Evolutionary conservation across 2,888 invertebrate genomes (phyloP).

Genomic region (Rhogogaster chlorosoma): DNA sequence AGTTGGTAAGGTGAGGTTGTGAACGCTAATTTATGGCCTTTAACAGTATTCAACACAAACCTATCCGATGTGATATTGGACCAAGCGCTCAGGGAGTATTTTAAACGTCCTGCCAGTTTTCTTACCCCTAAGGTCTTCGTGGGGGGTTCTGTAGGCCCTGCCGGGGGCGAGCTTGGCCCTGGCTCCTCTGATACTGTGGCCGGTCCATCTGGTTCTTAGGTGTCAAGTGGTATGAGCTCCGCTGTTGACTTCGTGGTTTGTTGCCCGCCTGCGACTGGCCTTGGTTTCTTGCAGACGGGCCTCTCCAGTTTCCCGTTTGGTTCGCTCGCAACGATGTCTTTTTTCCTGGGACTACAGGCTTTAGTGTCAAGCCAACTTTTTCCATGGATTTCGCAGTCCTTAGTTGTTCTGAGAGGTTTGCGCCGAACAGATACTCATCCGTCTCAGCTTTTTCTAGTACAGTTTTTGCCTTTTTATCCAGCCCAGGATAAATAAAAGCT

Average conservation of each 20-base stretch:
- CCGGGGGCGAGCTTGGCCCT: slow-evolving; percentile 7
- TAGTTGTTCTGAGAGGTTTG: slow-evolving; percentile 54
- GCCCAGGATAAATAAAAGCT: slow-evolving; percentile 56
- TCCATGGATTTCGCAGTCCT: slow-evolving; percentile 57
- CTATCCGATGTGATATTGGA: slow-evolving; percentile 43
- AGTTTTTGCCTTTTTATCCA: slow-evolving; percentile 55
- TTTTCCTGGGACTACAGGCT: slow-evolving; percentile 49
- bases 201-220: neutral
- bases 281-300: slow-evolving; percentile 52
- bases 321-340: slow-evolving; percentile 34
- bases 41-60: slow-evolving; percentile 35
- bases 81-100: slow-evolving; percentile 17
- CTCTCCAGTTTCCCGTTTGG: slow-evolving; percentile 54
- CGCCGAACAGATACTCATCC: slow-evolving; percentile 54
- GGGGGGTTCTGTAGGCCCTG: slow-evolving; percentile 6
- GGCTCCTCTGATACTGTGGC: neutral
- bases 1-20: neutral
- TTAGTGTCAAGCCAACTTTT: slow-evolving; percentile 54
- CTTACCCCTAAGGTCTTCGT: slow-evolving; percentile 34
- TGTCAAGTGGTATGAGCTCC: neutral
- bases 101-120: slow-evolving; percentile 45
- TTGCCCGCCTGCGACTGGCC: slow-evolving; percentile 52
- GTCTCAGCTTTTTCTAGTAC: slow-evolving; percentile 54
- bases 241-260: neutral
- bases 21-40: slow-evolving; percentile 42